Conservation (phyloP, 2,113 vertebrate genomes). For the Erythrolamprus reginae region DNA sequence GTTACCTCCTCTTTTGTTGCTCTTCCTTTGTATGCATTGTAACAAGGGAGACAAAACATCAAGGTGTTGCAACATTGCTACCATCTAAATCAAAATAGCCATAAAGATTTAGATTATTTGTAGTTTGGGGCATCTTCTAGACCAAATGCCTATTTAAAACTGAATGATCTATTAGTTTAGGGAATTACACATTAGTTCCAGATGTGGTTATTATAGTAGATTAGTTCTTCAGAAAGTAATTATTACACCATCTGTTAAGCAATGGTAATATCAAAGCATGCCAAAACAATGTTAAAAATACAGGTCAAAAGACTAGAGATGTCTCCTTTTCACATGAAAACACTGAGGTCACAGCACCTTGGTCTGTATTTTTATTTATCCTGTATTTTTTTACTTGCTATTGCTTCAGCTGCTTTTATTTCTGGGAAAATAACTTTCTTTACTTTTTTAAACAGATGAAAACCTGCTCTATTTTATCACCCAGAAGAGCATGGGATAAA, state of each 20-base stretch:
- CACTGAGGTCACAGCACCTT: constrained; percentile 45
- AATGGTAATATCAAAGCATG: constrained; percentile 55
- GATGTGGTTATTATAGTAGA: constrained; percentile 51
- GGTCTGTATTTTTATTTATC: constrained; percentile 19
- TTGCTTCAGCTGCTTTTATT: constrained; percentile 8
- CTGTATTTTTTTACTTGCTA: constrained; percentile 25
- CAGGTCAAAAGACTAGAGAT: constrained; percentile 36
- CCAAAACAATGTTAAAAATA: constrained; percentile 51
- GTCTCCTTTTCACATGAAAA: constrained; percentile 45
- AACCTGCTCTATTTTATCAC: constrained; percentile 30
- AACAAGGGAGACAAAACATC: not conserved
- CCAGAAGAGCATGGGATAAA: constrained; percentile 8
- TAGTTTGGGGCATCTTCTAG: constrained; percentile 48
- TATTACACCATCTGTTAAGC: constrained; percentile 58
- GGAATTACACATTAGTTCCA: constrained; percentile 50
- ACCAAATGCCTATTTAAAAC: constrained; percentile 47
- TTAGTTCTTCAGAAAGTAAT: constrained; percentile 57
- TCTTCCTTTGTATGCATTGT: not conserved
- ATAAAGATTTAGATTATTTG: constrained; percentile 48
- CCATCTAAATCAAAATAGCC: constrained; percentile 22
- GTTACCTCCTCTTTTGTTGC: not conserved
- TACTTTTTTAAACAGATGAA: constrained; percentile 15
- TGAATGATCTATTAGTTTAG: constrained; percentile 58
- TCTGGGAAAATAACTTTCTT: constrained; percentile 9
- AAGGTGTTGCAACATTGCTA: not conserved